phyloP scores from a whole-genome alignment of 30 jellyfish, hydroid and myxozoan species.

The Nemopilema nomurai region DNA sequence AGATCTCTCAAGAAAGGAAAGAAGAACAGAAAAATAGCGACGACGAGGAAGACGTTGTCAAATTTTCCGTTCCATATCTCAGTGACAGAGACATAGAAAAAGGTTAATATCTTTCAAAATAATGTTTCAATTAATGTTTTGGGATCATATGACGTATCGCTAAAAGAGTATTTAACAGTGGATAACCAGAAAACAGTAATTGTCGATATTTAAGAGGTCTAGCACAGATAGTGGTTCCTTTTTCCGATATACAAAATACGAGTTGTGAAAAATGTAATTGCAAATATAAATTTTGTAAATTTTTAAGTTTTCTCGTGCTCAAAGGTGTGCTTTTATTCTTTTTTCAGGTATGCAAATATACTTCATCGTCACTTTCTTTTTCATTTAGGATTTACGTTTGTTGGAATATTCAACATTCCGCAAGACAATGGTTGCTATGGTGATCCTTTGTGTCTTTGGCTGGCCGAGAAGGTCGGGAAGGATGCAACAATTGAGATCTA shows the following conservation, averaged over 20 bases:
- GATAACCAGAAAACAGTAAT: too few relatives aligned
- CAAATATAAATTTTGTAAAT: too few relatives aligned
- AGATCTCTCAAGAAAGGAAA: neutral
- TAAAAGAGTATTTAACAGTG: too few relatives aligned
- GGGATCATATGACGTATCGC: neutral
- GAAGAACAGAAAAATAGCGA: conserved; percentile 25
- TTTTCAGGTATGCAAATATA: too few relatives aligned
- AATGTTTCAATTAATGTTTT: too few relatives aligned
- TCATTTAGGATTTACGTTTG: conserved; percentile 33
- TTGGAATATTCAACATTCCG: conserved; percentile 27
- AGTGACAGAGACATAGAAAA: conserved; percentile 10
- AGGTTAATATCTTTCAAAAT: too few relatives aligned
- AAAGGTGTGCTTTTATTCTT: too few relatives aligned
- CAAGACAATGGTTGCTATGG: conserved; percentile 45
- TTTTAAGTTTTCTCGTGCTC: too few relatives aligned
- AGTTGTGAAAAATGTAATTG: too few relatives aligned
- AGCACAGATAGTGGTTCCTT: neutral
- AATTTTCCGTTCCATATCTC: conserved; percentile 48
- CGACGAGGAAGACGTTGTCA: conserved; percentile 31
- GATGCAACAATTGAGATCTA: conserved; percentile 40
- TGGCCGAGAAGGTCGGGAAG: conserved; percentile 36
- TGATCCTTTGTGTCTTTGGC: conserved; percentile 26
- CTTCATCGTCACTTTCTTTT: too few relatives aligned
- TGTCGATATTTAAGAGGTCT: too few relatives aligned
- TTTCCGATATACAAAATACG: too few relatives aligned